A percentile compares a stretch with the other conserved stretches of the same genome.
Evolutionary conservation across 2,888 invertebrate species (phyloP).

Genomic region (Theretra japonica): DNA sequence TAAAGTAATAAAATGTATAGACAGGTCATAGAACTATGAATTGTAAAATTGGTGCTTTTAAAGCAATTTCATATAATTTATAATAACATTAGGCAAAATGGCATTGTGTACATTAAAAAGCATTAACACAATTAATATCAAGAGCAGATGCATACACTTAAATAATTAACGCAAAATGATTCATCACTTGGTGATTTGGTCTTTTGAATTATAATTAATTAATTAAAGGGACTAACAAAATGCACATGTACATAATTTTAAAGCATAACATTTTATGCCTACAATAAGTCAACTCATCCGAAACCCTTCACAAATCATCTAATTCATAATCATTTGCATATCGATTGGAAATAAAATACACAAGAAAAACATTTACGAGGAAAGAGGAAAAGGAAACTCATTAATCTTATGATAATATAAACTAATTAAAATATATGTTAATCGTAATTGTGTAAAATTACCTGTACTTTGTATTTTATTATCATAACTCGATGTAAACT

Average conservation of each 20-base stretch:
- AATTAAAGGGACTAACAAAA: slow-evolving; percentile 71
- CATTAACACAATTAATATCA: slow-evolving; percentile 83
- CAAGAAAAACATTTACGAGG: slow-evolving; percentile 50
- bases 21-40: slow-evolving; percentile 84
- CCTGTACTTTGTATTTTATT: slow-evolving; percentile 79
- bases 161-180: slow-evolving; percentile 68
- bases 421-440: slow-evolving; percentile 73
- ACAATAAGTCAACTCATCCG: slow-evolving; percentile 51
- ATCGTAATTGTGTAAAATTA: slow-evolving; percentile 74
- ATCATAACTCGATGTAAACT: slow-evolving; percentile 80
- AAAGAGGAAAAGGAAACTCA: slow-evolving; percentile 62
- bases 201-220: slow-evolving; percentile 64
- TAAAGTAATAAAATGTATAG: slow-evolving; percentile 84
- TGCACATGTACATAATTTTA: slow-evolving; percentile 69
- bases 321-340: slow-evolving; percentile 43
- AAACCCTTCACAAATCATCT: slow-evolving; percentile 50
- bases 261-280: slow-evolving; percentile 58
- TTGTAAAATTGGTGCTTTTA: slow-evolving; percentile 85
- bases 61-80: slow-evolving; percentile 84
- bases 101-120: slow-evolving; percentile 84
- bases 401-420: slow-evolving; percentile 72
- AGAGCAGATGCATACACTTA: slow-evolving; percentile 76
- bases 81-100: slow-evolving; percentile 85
- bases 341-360: slow-evolving; percentile 44
- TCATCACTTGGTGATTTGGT: slow-evolving; percentile 83